Conservation (phyloP, 1,140 invertebrate species). For the Ruditapes philippinarum region DNA sequence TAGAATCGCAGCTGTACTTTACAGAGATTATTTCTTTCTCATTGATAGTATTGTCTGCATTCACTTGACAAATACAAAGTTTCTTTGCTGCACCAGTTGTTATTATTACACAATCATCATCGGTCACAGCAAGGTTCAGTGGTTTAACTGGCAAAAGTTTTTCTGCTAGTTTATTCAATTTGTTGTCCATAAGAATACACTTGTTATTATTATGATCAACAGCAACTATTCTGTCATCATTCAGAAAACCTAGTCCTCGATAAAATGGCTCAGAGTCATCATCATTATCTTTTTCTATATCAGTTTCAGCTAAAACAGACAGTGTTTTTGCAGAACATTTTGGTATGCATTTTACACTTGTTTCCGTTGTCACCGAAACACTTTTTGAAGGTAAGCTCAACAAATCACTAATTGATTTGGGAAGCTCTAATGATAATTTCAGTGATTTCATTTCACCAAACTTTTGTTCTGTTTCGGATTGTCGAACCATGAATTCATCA, state of each 20-base stretch:
- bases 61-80: not conserved
- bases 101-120: not conserved
- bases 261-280: not conserved
- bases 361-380: not conserved
- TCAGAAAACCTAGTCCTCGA: slow-evolving; percentile 10
- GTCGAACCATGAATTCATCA: not conserved
- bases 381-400: not conserved
- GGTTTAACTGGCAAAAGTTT: not conserved
- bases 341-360: not conserved
- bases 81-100: not conserved
- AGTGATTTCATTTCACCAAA: not conserved
- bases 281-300: not conserved
- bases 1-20: not conserved
- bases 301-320: not conserved
- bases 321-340: not conserved
- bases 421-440: not conserved
- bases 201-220: slow-evolving; percentile 29
- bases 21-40: not conserved
- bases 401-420: not conserved
- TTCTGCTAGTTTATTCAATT: not conserved
- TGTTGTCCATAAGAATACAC: slow-evolving; percentile 3
- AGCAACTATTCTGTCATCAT: not conserved
- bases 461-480: not conserved
- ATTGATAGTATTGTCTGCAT: not conserved
- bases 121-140: not conserved